A percentile compares a stretch with the other conserved stretches of the same genome.
These are phyloP conservation scores for Pelochelys cantorii DNA, from an alignment of 2,797 vertebrate species.

Conservation along the genomic window DNA sequence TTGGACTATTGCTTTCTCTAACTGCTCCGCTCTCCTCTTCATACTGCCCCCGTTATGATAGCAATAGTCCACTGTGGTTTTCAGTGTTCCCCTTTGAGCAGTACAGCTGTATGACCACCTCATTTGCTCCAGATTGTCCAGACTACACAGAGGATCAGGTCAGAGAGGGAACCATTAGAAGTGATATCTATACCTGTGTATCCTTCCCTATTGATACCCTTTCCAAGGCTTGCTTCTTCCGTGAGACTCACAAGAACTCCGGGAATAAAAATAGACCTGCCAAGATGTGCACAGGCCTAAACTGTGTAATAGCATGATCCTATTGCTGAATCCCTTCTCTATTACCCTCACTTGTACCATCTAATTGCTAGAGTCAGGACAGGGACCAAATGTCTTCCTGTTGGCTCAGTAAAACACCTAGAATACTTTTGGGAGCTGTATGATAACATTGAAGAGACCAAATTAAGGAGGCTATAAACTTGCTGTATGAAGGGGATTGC, in stretches of 20 bases:
- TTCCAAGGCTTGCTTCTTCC: neutral
- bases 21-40: conserved; percentile 9
- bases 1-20: conserved; percentile 31
- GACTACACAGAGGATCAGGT: neutral
- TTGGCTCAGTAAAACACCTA: neutral
- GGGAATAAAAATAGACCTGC: neutral
- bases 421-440: neutral
- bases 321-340: neutral
- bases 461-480: neutral
- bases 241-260: neutral
- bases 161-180: neutral
- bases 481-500: neutral
- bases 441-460: neutral
- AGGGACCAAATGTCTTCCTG: neutral
- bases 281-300: neutral
- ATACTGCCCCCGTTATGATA: neutral
- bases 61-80: neutral
- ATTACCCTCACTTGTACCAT: neutral
- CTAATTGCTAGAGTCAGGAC: neutral
- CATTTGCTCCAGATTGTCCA: accelerated
- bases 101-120: neutral
- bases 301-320: neutral
- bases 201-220: neutral
- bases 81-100: neutral
- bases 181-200: neutral